Evolutionary conservation across 2,113 vertebrate species (phyloP), one percentile per base, ranked within the genome.

Genomic region (Eulemur rufifrons): DNA sequence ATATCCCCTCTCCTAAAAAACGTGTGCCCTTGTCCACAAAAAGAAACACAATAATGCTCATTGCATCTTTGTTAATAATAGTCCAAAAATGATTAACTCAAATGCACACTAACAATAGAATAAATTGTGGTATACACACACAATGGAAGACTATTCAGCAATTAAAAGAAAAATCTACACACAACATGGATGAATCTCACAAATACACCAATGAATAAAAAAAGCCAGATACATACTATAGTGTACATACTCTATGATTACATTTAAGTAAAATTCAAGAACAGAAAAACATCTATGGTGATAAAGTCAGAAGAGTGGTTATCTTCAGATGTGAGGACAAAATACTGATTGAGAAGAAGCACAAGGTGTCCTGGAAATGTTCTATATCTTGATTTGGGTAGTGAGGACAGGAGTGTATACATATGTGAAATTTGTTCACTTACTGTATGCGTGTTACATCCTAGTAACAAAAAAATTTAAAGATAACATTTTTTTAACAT

Each of bases 251-350:
- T 50, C 12, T 81, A 59, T 86, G 34, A 66, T 73, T 78, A 91
- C 21, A 59, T 85, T 71, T 93, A 93, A 86, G 47, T 76, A 54
- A 73, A 91, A 95, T 52, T 95, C 83, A 94, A 82, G 42, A 86
- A 91, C 23, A 42, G 52, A 74, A 78, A 95, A 96, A 93, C 27
- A 82, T 73, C 77, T 39, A n/a, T n/a, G 21, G 47, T 61, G 47
- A 77, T 4, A 86, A 78, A 89, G 39, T 61, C 89, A 84, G 17
- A 88, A 89, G 6, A 77, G 45, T 20, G 15, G 66, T 76, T 73
- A 71, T 50, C 59, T 73, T 10, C 18, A 45, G 52, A 78, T n/a
- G 7, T 23, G n/a, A 78, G 29, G 42, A 64, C 45, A n/a, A 32
- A 42, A 39, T 56, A 54, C n/a, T 29, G 52, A 88, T 18, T 88